Evolutionary conservation across 2,797 vertebrate genomes (phyloP), one percentile per base, ranked within the genome.

Genomic region (Eurystomus glaucurus): DNA sequence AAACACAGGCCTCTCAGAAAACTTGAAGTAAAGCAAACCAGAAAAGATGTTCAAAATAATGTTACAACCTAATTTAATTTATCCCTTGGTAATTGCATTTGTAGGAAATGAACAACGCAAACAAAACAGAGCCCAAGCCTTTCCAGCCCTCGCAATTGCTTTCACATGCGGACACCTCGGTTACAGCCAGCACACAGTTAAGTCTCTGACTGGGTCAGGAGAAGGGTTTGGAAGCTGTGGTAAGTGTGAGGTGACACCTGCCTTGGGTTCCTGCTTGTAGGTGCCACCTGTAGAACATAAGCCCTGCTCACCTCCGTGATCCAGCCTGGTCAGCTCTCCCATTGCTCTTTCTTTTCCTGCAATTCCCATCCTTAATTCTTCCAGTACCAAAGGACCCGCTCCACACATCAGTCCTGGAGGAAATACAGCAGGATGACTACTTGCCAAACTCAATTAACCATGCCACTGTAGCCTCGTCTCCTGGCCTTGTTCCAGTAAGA

Each of bases 21-120:
- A 98, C 93, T 39, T 96, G 97, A 98, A 98, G 96, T 92, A 98
- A 97, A 98, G 97, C 96, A 98, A 98, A 98, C 97, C 95, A 97
- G 96, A 97, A 95, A 91, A 74, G 96, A 95, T 96, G 94, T 97
- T 98, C 95, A 97, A 98, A 98, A 97, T 91, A 98, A 97, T 60
- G 87, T 97, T 98, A 96, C 95, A 97, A 98, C 74, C 71, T 41
- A 94, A 78, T 97, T 93, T 75, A 94, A 97, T 82, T 80, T 96
- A 92, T 96, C 93, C 87, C 85, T 78, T 90, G 62, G 96, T 95
- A 94, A 96, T 97, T 88, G 31, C 85, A 96, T 95, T 96, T 84
- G 22, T 61, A 96, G 97, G 94, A 95, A 97, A 97, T 94, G 77
- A 84, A 88, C 77, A 96, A 92, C 0, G 14, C 96, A 95, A 96